Conservation (phyloP, 2,797 vertebrate genomes). For the Erithacus rubecula region DNA sequence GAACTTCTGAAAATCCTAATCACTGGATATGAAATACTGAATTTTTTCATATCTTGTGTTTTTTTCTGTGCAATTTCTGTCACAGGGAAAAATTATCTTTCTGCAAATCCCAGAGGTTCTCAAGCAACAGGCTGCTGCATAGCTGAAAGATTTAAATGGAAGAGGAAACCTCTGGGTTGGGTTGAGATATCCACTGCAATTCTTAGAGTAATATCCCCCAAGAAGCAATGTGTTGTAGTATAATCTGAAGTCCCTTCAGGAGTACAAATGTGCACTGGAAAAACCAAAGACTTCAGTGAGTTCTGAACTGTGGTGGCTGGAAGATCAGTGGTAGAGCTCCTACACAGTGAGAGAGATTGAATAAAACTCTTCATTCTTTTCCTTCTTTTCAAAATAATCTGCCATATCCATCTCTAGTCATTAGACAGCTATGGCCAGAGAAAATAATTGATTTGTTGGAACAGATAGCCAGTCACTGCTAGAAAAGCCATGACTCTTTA, state of each 20-base stretch:
- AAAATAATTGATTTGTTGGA: background rate
- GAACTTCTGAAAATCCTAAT: background rate
- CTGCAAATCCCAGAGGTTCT: background rate
- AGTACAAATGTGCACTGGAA: background rate
- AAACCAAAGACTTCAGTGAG: background rate
- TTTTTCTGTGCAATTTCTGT: background rate
- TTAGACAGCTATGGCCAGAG: background rate
- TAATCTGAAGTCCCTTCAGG: background rate
- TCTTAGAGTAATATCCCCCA: background rate
- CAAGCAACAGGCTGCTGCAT: background rate
- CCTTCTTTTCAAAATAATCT: background rate
- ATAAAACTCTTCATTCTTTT: background rate
- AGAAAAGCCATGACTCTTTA: background rate
- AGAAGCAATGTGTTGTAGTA: too few relatives aligned
- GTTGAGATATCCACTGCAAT: background rate
- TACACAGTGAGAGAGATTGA: background rate
- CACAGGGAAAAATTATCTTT: background rate
- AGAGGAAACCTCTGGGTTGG: background rate
- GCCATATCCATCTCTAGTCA: background rate
- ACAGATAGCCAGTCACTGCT: background rate
- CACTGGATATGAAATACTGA: background rate
- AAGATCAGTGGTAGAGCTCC: background rate
- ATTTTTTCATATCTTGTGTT: fast-evolving
- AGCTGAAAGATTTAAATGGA: background rate
- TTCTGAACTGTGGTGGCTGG: background rate